Base-by-base conservation (phyloP, 2,113 vertebrate genomes). In the Gallinago undulata region DNA sequence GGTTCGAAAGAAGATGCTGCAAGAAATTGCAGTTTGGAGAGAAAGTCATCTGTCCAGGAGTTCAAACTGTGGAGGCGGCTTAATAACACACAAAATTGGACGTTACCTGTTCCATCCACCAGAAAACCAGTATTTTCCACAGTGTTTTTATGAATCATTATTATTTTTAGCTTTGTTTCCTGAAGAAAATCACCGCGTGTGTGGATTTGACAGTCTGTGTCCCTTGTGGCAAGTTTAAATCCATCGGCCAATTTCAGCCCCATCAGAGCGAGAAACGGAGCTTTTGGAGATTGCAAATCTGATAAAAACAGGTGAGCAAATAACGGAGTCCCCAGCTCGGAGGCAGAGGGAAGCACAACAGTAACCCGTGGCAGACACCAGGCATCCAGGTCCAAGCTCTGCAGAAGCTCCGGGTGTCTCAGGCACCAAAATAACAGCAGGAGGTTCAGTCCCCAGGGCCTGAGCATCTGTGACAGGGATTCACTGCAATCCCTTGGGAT, bases 111-210 rank as follows among this genome's bases (percentile, higher is more conserved):
- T 87, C 78, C 82, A 47, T 57, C 70, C 78, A 69, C 78, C 62
- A 89, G 35, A 53, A 95, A 93, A 50, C 8, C 31, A 43, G 66
- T 16, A 41, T 50, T 95, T 94, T 96, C 82, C 94, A 69, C 1
- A 1, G 37, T 2, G 41, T 21, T 90, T 89, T 82, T 41, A 50
- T 82, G 90, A 93, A 80, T 48, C 66, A 31, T 37, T 45, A 21
- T 86, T 94, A 93, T 90, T 88, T 94, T 93, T 88, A 86, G 94
- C 79, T 83, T 66, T 77, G 86, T 66, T 93, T 96, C 88, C 92
- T 50, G 55, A 89, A 84, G 68, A 63, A 92, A 95, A 92, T 33
- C 90, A 92, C 72, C 6, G 0, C 9, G 1, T n/a, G 69, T 39
- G 84, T 74, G 64, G 86, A 70, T 74, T 9, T n/a, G 77, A 70